Base-by-base conservation (phyloP, 2,888 invertebrate genomes). In the Stenodema calcarata region DNA sequence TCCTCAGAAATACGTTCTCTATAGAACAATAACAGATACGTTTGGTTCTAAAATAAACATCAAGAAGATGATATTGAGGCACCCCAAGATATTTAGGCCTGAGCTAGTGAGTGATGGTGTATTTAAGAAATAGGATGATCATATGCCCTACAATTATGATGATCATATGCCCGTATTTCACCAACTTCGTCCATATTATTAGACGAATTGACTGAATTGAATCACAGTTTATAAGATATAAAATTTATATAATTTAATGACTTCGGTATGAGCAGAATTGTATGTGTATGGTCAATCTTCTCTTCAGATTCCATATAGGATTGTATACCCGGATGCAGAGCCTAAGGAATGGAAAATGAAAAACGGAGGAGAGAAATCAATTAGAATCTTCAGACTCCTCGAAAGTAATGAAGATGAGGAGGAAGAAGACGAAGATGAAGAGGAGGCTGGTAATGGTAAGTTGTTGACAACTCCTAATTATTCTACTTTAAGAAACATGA, bases 301-400 rank as follows among this genome's bases (percentile, higher is more conserved):
- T 14, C 69, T 81, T 14, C 90, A 88, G 89, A 90, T 93, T 35
- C 92, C 93, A 0, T 94, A 93, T 89, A 91, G 93, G 89, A 91
- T 92, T 6, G 89, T 94, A 14, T 93, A 93, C 91, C 94, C 94
- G 18, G 91, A 94, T 89, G 93, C 94, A 0, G 88, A 90, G 4
- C 90, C 91, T 47, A 90, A 90, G 6, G 93, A 94, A 89, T 94
- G 92, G 92, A 92, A 92, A 88, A 90, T 90, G 14, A 93, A 93
- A 90, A 91, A 90, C 86, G 90, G 90, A 2, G 91, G 91, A 87
- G 94, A 94, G 89, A 92, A 93, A 89, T 89, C 90, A 0, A 90
- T 94, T 7, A 91, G 92, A 86, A 92, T 92, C 70, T 90, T 94
- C 9, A 92, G 93, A 89, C 90, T 95, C 35, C 16, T 93, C n/a